Conservation (phyloP, 2,888 invertebrate genomes). For the Embidobia sp. region DNA sequence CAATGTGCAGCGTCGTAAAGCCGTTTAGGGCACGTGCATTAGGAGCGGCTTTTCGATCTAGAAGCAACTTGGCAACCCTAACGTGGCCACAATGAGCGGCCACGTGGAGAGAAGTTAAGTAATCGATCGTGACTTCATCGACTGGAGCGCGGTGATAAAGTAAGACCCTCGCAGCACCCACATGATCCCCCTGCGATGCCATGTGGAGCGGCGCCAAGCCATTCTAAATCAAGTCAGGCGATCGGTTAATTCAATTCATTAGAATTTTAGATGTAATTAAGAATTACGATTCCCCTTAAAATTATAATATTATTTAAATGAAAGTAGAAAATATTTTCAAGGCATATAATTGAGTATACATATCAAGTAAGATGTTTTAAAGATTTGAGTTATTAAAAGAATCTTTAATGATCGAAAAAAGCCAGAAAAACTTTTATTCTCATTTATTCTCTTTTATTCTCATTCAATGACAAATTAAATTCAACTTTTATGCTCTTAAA, state of each 20-base stretch:
- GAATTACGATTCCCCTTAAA: too few relatives aligned
- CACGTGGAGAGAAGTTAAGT: slow-evolving; percentile 97
- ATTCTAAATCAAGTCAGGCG: slow-evolving; percentile 83
- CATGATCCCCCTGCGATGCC: slow-evolving; percentile 99
- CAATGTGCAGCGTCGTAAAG: slow-evolving; percentile 98
- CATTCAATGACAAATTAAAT: too few relatives aligned
- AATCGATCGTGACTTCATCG: slow-evolving; percentile 99
- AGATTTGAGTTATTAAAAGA: too few relatives aligned
- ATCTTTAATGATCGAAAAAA: too few relatives aligned
- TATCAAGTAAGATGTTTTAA: too few relatives aligned
- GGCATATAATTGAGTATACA: too few relatives aligned
- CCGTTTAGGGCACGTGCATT: slow-evolving; percentile 98
- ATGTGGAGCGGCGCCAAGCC: slow-evolving; percentile 98
- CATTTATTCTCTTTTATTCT: too few relatives aligned
- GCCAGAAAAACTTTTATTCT: too few relatives aligned
- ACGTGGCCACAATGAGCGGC: slow-evolving; percentile 97
- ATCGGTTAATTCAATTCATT: slow-evolving; percentile 4
- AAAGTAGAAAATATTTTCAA: too few relatives aligned
- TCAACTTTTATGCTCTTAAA: too few relatives aligned
- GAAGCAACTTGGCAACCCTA: slow-evolving; percentile 93
- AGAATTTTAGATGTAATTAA: too few relatives aligned
- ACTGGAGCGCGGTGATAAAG: slow-evolving; percentile 98
- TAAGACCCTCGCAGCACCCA: slow-evolving; percentile 96
- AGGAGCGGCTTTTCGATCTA: slow-evolving; percentile 97
- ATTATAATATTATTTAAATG: too few relatives aligned